phyloP scores from a whole-genome alignment of 2,888 invertebrate species.

The Aproaerema taeniolella region DNA sequence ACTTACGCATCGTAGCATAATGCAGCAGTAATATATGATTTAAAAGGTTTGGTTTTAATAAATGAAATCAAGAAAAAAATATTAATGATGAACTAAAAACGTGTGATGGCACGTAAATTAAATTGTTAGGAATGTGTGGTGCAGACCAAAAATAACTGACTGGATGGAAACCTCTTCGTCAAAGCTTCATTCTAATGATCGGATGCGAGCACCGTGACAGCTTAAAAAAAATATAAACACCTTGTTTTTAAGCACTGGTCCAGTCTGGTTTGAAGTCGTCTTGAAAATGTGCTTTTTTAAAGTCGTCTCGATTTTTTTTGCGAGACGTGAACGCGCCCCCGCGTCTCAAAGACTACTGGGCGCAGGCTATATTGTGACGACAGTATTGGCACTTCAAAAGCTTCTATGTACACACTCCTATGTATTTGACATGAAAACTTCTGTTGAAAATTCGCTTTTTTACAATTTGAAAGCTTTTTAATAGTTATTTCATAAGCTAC shows the following conservation, averaged over 20 bases:
- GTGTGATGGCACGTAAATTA: constrained; percentile 17
- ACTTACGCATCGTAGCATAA: constrained; percentile 50
- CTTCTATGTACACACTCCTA: constrained; percentile 26
- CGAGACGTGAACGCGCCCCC: constrained; percentile 56
- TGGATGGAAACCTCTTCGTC: constrained; percentile 42
- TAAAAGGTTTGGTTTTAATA: too few relatives aligned
- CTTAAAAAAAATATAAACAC: constrained; percentile 21
- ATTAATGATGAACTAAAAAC: neutral
- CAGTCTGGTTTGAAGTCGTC: constrained; percentile 45
- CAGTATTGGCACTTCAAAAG: constrained; percentile 45
- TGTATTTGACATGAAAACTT: constrained; percentile 6
- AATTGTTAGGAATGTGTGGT: constrained; percentile 34
- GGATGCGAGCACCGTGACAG: neutral
- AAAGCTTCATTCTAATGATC: constrained; percentile 31
- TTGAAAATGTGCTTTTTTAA: constrained; percentile 34
- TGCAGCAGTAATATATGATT: constrained; percentile 61
- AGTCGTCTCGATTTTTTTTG: constrained; percentile 35
- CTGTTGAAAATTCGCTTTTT: constrained; percentile 12
- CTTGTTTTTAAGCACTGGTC: constrained; percentile 37
- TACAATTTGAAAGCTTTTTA: constrained; percentile 11
- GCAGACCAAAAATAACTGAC: constrained; percentile 47
- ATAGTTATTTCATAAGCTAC: too few relatives aligned
- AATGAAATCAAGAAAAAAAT: too few relatives aligned
- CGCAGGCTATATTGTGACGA: constrained; percentile 44
- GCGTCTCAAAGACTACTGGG: constrained; percentile 59